Conservation (phyloP, 2,113 vertebrate species). For the Mormyrus iriodes region DNA sequence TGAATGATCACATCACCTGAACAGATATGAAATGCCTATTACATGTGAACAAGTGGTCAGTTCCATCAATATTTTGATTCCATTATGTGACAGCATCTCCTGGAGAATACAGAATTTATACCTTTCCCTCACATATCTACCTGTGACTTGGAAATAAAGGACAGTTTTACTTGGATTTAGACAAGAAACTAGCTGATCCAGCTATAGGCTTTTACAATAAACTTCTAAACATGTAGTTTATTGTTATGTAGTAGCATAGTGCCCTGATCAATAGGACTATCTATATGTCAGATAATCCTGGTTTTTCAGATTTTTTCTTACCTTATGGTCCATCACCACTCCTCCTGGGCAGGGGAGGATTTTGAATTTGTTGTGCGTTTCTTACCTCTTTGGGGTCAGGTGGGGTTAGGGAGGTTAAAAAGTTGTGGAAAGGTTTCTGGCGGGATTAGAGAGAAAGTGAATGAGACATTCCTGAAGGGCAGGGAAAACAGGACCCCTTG, state of each 20-base stretch:
- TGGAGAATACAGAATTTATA: background rate
- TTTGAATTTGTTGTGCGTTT: background rate
- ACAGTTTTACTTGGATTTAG: background rate
- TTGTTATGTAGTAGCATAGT: background rate
- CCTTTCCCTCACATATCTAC: background rate
- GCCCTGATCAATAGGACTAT: too few relatives aligned
- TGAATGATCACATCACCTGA: background rate
- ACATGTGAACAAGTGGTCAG: background rate
- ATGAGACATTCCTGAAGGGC: background rate
- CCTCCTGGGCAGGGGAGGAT: background rate
- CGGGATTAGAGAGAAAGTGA: background rate
- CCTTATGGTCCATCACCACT: background rate
- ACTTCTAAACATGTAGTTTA: background rate
- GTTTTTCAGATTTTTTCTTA: background rate
- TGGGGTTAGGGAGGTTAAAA: background rate
- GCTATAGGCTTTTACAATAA: background rate
- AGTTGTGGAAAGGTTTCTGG: too few relatives aligned
- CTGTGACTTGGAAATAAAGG: background rate
- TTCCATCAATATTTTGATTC: background rate
- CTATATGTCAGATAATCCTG: background rate
- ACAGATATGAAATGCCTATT: background rate
- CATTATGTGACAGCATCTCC: background rate
- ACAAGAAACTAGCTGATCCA: background rate
- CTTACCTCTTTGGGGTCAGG: background rate
- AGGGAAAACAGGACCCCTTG: constrained; percentile 10